phyloP scores from a whole-genome alignment of 1,140 invertebrate genomes.

The Daktulosphaira vitifoliae region DNA sequence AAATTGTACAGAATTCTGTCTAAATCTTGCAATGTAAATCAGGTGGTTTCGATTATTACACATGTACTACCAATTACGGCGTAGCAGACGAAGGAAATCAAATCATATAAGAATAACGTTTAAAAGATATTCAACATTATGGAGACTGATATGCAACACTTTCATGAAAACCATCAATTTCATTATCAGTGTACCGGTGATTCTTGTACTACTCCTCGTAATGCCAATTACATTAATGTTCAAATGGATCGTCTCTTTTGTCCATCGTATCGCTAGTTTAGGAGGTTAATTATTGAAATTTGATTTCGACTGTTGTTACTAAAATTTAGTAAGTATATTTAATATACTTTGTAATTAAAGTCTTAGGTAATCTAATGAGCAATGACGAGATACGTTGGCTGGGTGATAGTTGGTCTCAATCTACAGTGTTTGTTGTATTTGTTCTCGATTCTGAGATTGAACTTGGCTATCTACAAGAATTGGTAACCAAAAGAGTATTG shows the following conservation, averaged over 20 bases:
- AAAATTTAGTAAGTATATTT: no score
- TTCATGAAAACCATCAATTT: constrained; percentile 12
- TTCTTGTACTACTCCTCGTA: not conserved
- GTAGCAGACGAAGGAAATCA: not conserved
- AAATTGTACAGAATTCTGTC: no score
- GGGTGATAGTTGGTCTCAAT: constrained; percentile 42
- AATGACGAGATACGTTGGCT: constrained; percentile 47
- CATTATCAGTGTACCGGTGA: constrained; percentile 11
- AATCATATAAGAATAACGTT: constrained; percentile 14
- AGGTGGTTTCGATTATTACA: not conserved
- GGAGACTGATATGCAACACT: constrained; percentile 2
- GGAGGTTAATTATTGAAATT: constrained; percentile 4
- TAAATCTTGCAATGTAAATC: no score
- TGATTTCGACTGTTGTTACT: no score
- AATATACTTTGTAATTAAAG: not conserved
- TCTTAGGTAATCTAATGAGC: constrained; percentile 36
- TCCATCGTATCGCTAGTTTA: constrained; percentile 5
- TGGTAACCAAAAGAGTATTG: constrained; percentile 46
- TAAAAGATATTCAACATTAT: constrained; percentile 6
- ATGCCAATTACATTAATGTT: constrained; percentile 5
- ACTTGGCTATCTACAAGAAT: constrained; percentile 44
- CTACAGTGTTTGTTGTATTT: constrained; percentile 48
- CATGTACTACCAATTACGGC: constrained; percentile 30
- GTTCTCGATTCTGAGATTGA: constrained; percentile 47
- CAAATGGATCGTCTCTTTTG: constrained; percentile 24